Evolutionary conservation across 2,888 invertebrate genomes (phyloP).

Genomic region (Caenorhabditis angaria): DNA sequence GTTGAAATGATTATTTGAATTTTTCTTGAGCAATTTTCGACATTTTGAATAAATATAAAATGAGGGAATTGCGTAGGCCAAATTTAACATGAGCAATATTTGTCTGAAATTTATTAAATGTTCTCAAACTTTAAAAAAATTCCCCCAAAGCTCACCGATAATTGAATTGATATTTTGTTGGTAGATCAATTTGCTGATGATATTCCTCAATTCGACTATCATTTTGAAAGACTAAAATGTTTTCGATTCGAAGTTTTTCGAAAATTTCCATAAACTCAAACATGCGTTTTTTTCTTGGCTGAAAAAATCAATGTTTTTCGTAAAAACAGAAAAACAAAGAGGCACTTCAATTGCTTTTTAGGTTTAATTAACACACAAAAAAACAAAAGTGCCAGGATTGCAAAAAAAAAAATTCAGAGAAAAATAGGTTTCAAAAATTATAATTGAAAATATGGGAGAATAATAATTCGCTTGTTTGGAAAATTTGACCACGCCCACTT

Average conservation of each 20-base stretch:
- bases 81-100: conserved; percentile 19
- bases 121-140: not conserved
- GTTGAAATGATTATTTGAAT: conserved; percentile 18
- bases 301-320: not conserved
- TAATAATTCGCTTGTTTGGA: no score
- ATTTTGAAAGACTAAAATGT: no score
- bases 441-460: no score
- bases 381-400: no score
- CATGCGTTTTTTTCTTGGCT: not conserved
- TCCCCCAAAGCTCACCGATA: not conserved
- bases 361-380: not conserved
- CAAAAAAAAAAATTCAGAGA: no score
- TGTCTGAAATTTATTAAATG: conserved; percentile 25
- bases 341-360: not conserved
- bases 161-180: conserved; percentile 5
- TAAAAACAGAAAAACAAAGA: not conserved
- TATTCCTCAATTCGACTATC: not conserved
- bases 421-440: no score
- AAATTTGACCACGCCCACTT: no score
- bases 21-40: conserved; percentile 12
- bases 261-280: no score
- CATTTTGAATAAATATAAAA: conserved; percentile 28
- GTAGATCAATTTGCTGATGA: not conserved
- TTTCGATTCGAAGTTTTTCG: no score
- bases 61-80: conserved; percentile 26